Base-by-base conservation (phyloP, 37 sponge, comb jelly and placozoan species). In the Cladorhizidae sp. region DNA sequence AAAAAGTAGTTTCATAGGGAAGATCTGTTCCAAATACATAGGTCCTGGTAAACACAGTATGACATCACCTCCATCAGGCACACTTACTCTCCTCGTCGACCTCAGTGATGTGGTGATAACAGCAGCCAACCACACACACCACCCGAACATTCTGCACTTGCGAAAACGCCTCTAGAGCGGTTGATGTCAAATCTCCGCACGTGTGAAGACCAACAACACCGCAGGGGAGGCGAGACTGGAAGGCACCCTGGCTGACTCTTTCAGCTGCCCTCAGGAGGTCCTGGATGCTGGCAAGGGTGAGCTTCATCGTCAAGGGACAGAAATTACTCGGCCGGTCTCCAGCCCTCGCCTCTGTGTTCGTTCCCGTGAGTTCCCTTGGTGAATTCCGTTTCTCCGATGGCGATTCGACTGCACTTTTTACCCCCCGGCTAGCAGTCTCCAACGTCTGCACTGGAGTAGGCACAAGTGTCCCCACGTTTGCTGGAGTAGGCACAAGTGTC, bases 91-190 rank as follows among this genome's bases (percentile, higher is more conserved):
- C 14, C 6, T 42, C 54, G 23, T 62, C 38, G 6, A 64, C 7
- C 67, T 90, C 91, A 12, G 86, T 81, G 18, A 76, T 82, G 64
- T 85, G 86, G 72, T 90, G 67, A 42, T 90, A 90, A 70, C 89
- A 89, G 58, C 89, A 89, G 8, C 89, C 89, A 17, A 89, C 89
- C 33, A 83, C 56, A 65, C 89, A 89, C 80, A 89, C 39, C 11
- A 59, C 73, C 18, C 45, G 11, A 15, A 77, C 25, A 0, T 15
- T 32, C 2, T 51, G 39, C 3, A 20, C 25, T 23, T 72, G 26
- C 9, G 37, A 18, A 43, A 76, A 87, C 25, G 73, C 67, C 29
- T 75, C 43, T 43, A 86, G 80, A 55, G 45, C 45, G 42, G 41
- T 74, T 23, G 45, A 38, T 7, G 70, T 72, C 70, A 87, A 35